Conservation (phyloP, 2,797 vertebrate genomes). For the Sarcophilus harrisii region DNA sequence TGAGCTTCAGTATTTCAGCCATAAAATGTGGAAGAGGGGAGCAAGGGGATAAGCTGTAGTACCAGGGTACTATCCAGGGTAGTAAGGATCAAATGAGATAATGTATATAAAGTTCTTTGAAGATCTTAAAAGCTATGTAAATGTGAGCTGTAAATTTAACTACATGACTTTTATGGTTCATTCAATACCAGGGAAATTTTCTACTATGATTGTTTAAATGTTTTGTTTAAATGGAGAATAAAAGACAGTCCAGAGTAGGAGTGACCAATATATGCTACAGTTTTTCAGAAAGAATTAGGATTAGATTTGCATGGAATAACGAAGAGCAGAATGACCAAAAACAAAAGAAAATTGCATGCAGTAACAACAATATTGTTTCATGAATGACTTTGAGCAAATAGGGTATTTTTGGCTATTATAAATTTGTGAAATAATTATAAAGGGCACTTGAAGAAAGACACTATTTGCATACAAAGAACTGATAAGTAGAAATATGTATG, state of each 20-base stretch:
- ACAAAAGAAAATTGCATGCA: background rate
- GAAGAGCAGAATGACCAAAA: background rate
- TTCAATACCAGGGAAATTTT: background rate
- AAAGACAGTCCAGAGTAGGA: background rate
- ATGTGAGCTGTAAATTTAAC: background rate
- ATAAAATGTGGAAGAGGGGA: background rate
- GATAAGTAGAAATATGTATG: background rate
- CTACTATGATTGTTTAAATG: background rate
- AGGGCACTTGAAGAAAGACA: background rate
- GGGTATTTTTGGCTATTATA: background rate
- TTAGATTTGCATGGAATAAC: background rate
- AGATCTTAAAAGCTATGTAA: background rate
- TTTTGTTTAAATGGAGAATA: background rate
- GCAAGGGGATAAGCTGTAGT: background rate
- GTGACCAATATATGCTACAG: background rate
- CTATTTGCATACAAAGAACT: background rate
- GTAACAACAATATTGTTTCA: too few relatives aligned
- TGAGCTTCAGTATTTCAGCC: background rate
- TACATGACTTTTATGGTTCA: background rate
- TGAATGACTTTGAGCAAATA: background rate
- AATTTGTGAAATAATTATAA: background rate
- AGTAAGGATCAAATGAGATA: background rate
- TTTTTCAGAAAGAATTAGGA: background rate
- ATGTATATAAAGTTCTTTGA: background rate
- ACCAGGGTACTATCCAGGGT: background rate